A percentile compares a stretch with the other conserved stretches of the same genome.
These are phyloP conservation scores for Sebastes fasciatus DNA, from an alignment of 2,113 vertebrate genomes.

Conservation along the genomic window DNA sequence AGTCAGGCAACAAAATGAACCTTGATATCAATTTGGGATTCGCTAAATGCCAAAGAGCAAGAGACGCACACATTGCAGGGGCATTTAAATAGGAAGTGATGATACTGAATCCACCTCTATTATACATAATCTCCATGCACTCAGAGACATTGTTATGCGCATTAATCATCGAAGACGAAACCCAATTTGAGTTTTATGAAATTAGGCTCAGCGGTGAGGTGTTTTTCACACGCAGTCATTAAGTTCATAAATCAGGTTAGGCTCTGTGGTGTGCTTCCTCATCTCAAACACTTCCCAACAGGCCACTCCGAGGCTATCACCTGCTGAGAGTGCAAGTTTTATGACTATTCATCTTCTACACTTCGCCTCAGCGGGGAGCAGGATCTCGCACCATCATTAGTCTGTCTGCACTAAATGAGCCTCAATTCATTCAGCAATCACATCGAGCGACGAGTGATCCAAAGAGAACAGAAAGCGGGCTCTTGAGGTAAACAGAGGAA, in stretches of 20 bases:
- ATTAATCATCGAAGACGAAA: constrained; percentile 49
- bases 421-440: constrained; percentile 52
- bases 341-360: constrained; percentile 62
- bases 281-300: constrained; percentile 40
- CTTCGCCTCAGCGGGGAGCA: constrained; percentile 53
- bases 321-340: constrained; percentile 62
- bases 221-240: constrained; percentile 42
- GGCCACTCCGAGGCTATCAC: constrained; percentile 29
- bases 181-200: constrained; percentile 33
- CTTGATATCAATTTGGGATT: constrained; percentile 35
- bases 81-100: constrained; percentile 29
- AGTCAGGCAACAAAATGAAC: constrained; percentile 22
- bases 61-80: background rate
- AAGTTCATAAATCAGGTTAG: constrained; percentile 60
- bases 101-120: constrained; percentile 30
- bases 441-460: constrained; percentile 23
- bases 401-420: constrained; percentile 62
- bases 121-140: constrained; percentile 19
- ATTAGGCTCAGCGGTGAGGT: constrained; percentile 45
- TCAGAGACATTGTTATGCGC: constrained; percentile 20
- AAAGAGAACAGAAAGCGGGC: constrained; percentile 16
- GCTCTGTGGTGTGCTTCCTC: constrained; percentile 34
- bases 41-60: constrained; percentile 33
- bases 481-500: too few relatives aligned
- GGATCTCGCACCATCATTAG: constrained; percentile 53